Evolutionary conservation across 2,797 vertebrate species (phyloP), one percentile per base, ranked within the genome.

Genomic region (Coreius guichenoti): DNA sequence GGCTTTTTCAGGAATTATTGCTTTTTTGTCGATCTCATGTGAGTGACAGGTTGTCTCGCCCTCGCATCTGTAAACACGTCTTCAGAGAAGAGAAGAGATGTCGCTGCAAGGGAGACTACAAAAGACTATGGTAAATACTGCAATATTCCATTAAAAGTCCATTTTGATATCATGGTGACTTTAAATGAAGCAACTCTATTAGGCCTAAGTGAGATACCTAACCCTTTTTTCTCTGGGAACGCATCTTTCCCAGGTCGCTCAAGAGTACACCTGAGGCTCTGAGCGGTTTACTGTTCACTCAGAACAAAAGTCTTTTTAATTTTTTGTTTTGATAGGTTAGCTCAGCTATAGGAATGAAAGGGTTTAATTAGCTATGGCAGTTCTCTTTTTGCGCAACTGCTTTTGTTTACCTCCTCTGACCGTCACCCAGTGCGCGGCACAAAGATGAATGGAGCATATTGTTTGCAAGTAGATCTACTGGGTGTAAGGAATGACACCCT

Each of bases 401-500:
- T 11, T 89, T 80, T 16, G 26, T 65, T 65, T 17, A 17, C 63
- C 63, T 65, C 61, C 87, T 89, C 88, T 89, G 89, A 90, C 88
- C 89, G 91, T 92, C 92, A 91, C 90, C 73, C 43, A 77, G 69
- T 88, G 82, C 47, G 54, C 12, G 8, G 82, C 87, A 92, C 92
- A 92, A 87, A 89, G 92, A 92, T 94, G 93, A 95, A 95, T 95
- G 86, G 92, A 86, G 85, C 85, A 89, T 91, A 93, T 94, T 95
- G 94, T 95, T 88, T 86, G 75, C 63, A 26, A 84, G 26, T 74
- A 65, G 86, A 31, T 51, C 76, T 77, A 17, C 75, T 45, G 61
- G 31, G 72, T 76, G 23, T 76, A 54, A 68, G 80, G n/a, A 72
- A 73, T 81, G 77, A 83, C 85, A 88, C 80, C 80, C 65, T 33